These are phyloP conservation scores for Phaonia tiefii DNA, from an alignment of 2,888 invertebrate genomes.

Conservation along the genomic window DNA sequence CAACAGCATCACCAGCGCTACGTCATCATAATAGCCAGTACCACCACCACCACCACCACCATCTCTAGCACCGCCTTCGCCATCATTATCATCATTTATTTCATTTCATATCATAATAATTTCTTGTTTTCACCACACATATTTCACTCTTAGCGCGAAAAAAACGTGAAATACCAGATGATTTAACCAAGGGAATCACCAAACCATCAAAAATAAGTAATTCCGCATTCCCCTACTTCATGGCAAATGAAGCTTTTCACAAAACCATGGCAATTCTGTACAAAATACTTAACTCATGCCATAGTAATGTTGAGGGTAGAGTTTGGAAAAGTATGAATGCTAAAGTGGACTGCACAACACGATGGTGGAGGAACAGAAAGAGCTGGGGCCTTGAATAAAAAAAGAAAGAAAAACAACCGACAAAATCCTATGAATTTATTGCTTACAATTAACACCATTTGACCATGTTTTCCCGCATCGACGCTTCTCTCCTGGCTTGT, in stretches of 20 bases:
- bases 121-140: conserved; percentile 24
- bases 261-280: not conserved
- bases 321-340: conserved; percentile 1
- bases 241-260: not conserved
- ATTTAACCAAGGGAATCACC: not conserved
- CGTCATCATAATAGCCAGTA: not conserved
- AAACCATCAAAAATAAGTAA: not conserved
- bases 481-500: not conserved
- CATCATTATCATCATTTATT: conserved; percentile 44
- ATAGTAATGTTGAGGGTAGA: not conserved
- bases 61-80: not conserved
- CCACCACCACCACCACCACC: not conserved
- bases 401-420: conserved; percentile 8
- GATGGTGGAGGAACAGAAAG: not conserved
- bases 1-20: conserved; percentile 3
- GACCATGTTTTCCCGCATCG: conserved; percentile 52
- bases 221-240: not conserved
- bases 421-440: conserved; percentile 67
- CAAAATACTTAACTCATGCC: too few relatives aligned
- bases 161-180: not conserved
- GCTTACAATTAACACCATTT: conserved; percentile 70
- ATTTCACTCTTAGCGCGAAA: not conserved
- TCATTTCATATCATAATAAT: conserved; percentile 49
- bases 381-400: too few relatives aligned
- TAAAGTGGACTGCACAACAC: not conserved